phyloP scores from a whole-genome alignment of 2,113 vertebrate species.

The Pungitius pungitius region DNA sequence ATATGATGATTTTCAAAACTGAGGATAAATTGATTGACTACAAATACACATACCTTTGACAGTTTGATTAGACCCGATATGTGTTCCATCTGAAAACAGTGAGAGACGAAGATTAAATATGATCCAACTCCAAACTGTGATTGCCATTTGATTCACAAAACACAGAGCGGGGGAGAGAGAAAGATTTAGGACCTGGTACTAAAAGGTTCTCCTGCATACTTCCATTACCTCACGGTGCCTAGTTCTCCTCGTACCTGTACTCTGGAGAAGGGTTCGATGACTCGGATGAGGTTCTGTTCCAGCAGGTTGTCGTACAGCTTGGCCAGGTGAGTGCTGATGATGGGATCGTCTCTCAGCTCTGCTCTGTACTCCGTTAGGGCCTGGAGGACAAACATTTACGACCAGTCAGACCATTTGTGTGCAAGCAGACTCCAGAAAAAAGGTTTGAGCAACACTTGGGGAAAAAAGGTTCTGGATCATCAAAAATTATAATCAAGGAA shows the following conservation, averaged over 20 bases:
- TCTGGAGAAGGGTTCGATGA: conserved; percentile 98
- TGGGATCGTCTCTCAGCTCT: conserved; percentile 96
- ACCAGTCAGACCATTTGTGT: not conserved
- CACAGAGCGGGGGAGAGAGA: not conserved
- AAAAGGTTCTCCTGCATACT: not conserved
- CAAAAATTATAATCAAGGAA: not conserved
- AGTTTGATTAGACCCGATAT: conserved; percentile 98
- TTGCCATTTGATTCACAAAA: too few species aligned
- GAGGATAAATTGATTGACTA: accelerated
- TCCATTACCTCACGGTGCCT: not conserved
- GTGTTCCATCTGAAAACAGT: conserved; percentile 90
- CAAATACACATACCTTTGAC: conserved; percentile 86
- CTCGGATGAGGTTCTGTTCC: conserved; percentile 98
- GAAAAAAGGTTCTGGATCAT: not conserved
- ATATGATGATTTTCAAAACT: not conserved
- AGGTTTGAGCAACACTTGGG: not conserved
- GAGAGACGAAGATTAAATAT: not conserved
- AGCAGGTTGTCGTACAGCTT: conserved; percentile 96
- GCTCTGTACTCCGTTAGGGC: conserved; percentile 96
- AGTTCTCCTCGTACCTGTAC: conserved; percentile 86
- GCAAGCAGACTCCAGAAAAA: not conserved
- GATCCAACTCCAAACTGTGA: not conserved
- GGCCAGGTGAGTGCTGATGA: conserved; percentile 96
- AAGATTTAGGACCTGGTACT: not conserved
- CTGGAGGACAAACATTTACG: conserved; percentile 65